Evolutionary conservation across 1,140 invertebrate species (phyloP).

Genomic region (Drosophila nikananu): DNA sequence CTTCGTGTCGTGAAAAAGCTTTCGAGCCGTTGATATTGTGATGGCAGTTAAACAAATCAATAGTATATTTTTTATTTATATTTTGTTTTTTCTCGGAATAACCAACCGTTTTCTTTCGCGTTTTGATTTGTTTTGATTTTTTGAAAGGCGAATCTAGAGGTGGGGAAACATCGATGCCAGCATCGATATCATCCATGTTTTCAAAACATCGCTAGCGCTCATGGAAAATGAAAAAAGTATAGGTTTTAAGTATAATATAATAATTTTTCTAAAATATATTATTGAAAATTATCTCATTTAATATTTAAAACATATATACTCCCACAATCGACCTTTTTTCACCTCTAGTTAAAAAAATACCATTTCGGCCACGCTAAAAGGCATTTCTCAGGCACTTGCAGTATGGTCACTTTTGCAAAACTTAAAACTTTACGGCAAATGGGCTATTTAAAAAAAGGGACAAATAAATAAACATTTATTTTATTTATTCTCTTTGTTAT

Average conservation of each 20-base stretch:
- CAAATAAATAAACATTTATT: too few species aligned
- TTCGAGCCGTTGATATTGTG: background rate
- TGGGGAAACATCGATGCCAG: background rate
- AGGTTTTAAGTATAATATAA: too few species aligned
- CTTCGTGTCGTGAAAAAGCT: background rate
- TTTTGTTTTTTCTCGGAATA: background rate
- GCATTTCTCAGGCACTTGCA: background rate
- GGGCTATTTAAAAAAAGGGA: too few species aligned
- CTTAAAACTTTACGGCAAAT: background rate
- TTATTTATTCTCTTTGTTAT: too few species aligned
- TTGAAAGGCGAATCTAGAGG: background rate
- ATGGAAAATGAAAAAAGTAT: background rate
- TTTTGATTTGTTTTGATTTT: conserved; percentile 8
- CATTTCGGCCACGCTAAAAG: background rate
- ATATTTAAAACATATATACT: background rate
- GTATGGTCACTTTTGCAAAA: background rate
- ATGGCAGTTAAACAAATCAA: background rate
- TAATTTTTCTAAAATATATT: too few species aligned
- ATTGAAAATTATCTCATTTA: too few species aligned
- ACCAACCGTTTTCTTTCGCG: background rate
- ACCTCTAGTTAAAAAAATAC: background rate
- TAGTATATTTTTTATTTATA: background rate
- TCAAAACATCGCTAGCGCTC: background rate
- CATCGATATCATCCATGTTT: background rate
- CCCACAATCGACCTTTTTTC: background rate